Percentiles rank a stretch among this genome's conserved stretches.
Conservation (phyloP, 2,113 vertebrate genomes). For the Triplophysa rosa region DNA sequence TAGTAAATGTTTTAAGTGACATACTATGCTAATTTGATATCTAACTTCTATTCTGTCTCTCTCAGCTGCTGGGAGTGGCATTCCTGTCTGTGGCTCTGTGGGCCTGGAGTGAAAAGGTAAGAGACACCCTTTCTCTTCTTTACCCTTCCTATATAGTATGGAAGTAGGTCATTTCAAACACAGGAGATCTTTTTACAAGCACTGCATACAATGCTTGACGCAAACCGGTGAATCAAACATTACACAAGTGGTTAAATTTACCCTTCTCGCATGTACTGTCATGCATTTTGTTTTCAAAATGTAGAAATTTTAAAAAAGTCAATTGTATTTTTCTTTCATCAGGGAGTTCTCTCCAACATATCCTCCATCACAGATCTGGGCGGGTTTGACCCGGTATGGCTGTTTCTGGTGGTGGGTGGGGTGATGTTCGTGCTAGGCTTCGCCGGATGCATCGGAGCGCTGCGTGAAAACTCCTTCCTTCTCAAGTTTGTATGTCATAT, state of each 20-base stretch:
- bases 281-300: too few species aligned
- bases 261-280: too few species aligned
- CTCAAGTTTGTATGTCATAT: constrained; percentile 91
- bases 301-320: too few species aligned
- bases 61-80: constrained; percentile 58
- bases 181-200: not conserved
- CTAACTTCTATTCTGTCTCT: not conserved
- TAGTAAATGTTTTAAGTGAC: not conserved
- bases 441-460: constrained; percentile 94
- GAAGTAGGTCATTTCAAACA: too few species aligned
- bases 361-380: constrained; percentile 97
- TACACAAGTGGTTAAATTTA: too few species aligned
- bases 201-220: not conserved
- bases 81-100: constrained; percentile 61
- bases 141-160: too few species aligned
- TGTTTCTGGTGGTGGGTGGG: constrained; percentile 94
- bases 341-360: constrained; percentile 96
- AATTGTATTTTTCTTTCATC: not conserved
- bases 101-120: constrained; percentile 64
- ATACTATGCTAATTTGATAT: not conserved
- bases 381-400: constrained; percentile 97
- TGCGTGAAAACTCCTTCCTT: constrained; percentile 94
- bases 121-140: not conserved
- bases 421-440: constrained; percentile 99
- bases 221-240: not conserved